phyloP scores from a whole-genome alignment of 1,140 invertebrate genomes.

The Ips typographus region DNA sequence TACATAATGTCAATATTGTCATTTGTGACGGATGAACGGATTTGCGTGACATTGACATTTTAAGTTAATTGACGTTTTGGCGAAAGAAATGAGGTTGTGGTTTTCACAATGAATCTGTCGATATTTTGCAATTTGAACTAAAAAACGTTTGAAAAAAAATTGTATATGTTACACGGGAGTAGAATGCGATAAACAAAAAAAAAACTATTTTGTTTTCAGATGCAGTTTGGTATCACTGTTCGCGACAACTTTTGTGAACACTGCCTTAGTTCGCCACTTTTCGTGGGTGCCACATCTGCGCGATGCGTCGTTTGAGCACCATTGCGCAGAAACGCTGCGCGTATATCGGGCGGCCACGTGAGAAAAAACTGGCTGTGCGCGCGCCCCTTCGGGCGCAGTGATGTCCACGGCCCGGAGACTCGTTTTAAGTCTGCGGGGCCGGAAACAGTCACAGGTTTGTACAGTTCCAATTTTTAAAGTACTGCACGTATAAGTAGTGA shows the following conservation, averaged over 20 bases:
- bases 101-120: too few species aligned
- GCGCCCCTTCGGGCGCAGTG: constrained; percentile 44
- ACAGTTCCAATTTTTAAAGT: too few species aligned
- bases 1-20: background rate
- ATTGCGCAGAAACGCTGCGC: constrained; percentile 14
- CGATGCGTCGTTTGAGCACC: constrained; percentile 16
- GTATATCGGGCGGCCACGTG: constrained; percentile 15
- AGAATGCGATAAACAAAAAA: background rate
- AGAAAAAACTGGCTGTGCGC: constrained; percentile 19
- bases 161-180: too few species aligned
- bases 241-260: background rate
- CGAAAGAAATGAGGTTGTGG: too few species aligned
- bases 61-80: too few species aligned
- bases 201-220: constrained; percentile 16
- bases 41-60: too few species aligned
- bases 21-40: too few species aligned
- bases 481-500: too few species aligned
- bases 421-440: constrained; percentile 65
- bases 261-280: background rate
- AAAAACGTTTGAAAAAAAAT: too few species aligned
- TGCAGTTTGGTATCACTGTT: constrained; percentile 9
- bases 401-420: constrained; percentile 69
- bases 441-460: constrained; percentile 53
- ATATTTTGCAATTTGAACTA: too few species aligned
- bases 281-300: background rate